Evolutionary conservation across 2,113 vertebrate species (phyloP), one percentile per base, ranked within the genome.

Genomic region (Ameiurus melas): DNA sequence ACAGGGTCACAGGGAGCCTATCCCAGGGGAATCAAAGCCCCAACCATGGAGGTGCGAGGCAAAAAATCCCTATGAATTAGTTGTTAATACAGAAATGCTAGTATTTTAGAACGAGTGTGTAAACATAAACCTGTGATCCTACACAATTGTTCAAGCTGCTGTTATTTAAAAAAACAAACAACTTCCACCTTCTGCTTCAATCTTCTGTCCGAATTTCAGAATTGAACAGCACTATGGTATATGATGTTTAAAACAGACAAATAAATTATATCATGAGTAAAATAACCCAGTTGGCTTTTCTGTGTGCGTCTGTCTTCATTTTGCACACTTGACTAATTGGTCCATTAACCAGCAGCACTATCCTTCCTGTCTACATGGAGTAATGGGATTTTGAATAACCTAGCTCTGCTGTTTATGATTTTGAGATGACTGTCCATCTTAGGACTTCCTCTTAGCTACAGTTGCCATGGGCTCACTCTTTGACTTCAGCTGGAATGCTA

Each of bases 401-500:
- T 22, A 57, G 33, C 60, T 87, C 43, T 84, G 5, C 36, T 19
- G n/a, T 58, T 60, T 84, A 53, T 87, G 8, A 22, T 77, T 66
- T 83, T 12, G 51, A 64, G 53, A 62, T 58, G 6, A 68, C 43
- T 70, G 85, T 86, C 58, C 30, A 73, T 66, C 60, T 77, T 51
- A 83, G 51, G 27, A 53, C 73, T 84, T 89, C 83, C 87, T 84
- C 89, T 84, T 86, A 86, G 89, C 55, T 25, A 88, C 89, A 62
- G 89, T 90, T 90, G 89, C 87, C 87, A 90, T 90, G 89, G 79
- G 80, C 62, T 88, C 79, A 77, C 70, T 84, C 43, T 90, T 86
- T 90, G 86, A 73, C 86, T 83, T 83, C 71, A 62, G 78, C 70
- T 78, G 58, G 36, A 87, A 73, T 87, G 83, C 57, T 85, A 85